Base-by-base conservation (phyloP, 2,113 vertebrate genomes). In the Ictidomys tridecemlineatus region DNA sequence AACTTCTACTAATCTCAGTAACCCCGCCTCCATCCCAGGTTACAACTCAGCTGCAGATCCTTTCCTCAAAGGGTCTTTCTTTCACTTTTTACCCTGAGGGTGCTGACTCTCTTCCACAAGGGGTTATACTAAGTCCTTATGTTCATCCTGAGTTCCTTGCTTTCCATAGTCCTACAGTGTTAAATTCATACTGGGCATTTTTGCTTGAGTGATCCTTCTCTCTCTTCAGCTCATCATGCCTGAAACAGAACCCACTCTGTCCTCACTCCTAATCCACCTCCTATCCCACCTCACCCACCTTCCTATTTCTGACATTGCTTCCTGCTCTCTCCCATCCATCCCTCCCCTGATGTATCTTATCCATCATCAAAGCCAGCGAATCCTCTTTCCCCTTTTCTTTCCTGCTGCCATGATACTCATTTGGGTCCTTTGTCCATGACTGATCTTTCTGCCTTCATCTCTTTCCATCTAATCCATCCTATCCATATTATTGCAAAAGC, bases 201-300 rank as follows among this genome's bases (percentile, higher is more conserved):
- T 85, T 69, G 42, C 32, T 90, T 93, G 63, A n/a, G 30, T 7
- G 67, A 79, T 74, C 94, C 48, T 30, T 94, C 61, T 96, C 65
- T 83, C 16, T 61, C 65, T 95, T 89, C 22, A 95, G 34, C 17
- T 92, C n/a, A 28, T 80, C 37, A 32, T 39, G 4, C n/a, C 56
- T 80, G 65, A 97, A 83, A 89, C 37, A 86, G 89, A 85, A 61
- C 65, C 86, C 48, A 56, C 95, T 65, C 48, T 85, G 12, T 6
- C n/a, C 16, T 58, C 37, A 48, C 58, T 65, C 30, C 32, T 58
- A 69, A 84, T 93, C 51, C 37, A 56, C 79, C 70, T 85, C 65
- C 85, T 39, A 32, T 39, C 13, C 45, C 39, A 61, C 8, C 17
- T 14, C 77, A 67, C 37, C 13, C 22, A 56, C 26, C 24, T 95